phyloP scores from a whole-genome alignment of 2,797 vertebrate genomes.

The Anomalospiza imberbis region DNA sequence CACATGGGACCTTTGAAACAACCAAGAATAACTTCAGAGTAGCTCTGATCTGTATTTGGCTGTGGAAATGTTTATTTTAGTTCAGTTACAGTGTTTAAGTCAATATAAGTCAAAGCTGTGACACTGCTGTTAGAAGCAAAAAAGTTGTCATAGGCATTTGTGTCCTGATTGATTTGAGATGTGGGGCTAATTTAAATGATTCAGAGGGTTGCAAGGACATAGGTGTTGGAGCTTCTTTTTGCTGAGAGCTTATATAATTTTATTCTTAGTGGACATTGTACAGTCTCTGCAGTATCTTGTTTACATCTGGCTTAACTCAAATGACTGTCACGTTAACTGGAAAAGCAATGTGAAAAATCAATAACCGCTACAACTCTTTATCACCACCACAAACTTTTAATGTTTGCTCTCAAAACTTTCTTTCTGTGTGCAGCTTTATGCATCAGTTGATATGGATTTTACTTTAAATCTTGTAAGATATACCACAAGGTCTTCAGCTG shows the following conservation, averaged over 20 bases:
- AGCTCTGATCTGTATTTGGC: not conserved
- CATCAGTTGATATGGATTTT: not conserved
- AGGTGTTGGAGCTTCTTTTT: not conserved
- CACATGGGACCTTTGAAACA: not conserved
- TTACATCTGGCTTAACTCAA: constrained; percentile 17
- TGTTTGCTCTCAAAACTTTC: constrained; percentile 7
- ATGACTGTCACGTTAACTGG: not conserved
- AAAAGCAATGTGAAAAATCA: constrained; percentile 19
- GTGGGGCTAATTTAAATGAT: not conserved
- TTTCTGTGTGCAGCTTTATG: not conserved
- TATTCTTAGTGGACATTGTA: not conserved
- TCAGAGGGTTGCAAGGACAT: not conserved
- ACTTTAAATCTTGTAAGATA: not conserved
- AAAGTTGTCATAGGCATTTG: not conserved
- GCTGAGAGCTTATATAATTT: not conserved
- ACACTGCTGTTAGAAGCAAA: not conserved
- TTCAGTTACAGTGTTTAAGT: not conserved
- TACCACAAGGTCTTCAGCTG: not conserved
- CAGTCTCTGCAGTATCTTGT: not conserved
- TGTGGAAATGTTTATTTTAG: not conserved
- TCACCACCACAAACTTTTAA: not conserved
- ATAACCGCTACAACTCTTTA: not conserved
- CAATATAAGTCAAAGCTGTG: not conserved
- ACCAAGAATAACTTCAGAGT: not conserved
- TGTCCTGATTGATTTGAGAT: not conserved